phyloP scores from a whole-genome alignment of 53 echinoderm and acorn worm genomes.

The Antedon mediterranea region DNA sequence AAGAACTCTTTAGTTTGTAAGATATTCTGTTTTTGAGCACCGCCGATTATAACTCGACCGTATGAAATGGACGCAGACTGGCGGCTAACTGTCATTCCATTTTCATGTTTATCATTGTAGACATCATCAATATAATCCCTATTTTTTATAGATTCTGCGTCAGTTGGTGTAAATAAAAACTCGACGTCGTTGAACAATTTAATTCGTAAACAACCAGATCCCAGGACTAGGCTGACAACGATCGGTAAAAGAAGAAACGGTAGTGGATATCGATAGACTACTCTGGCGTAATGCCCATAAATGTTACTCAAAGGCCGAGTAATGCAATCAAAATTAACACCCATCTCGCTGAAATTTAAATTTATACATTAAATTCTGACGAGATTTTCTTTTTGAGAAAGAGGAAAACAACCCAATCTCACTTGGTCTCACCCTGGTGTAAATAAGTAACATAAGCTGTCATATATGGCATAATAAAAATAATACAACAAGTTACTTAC shows the following conservation, averaged over 20 bases:
- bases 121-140: constrained; percentile 13
- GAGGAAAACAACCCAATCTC: too few relatives aligned
- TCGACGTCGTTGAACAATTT: constrained; percentile 5
- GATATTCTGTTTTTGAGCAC: constrained; percentile 11
- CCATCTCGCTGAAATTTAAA: too few relatives aligned
- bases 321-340: constrained; percentile 25
- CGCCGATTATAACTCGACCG: constrained; percentile 15
- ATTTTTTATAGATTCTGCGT: constrained; percentile 13
- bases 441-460: too few relatives aligned
- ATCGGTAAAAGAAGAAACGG: constrained; percentile 40
- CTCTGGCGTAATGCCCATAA: constrained; percentile 39
- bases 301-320: constrained; percentile 24
- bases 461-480: too few relatives aligned
- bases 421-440: too few relatives aligned
- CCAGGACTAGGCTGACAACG: constrained; percentile 7
- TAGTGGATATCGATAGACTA: constrained; percentile 48
- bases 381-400: too few relatives aligned
- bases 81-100: background rate
- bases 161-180: constrained; percentile 23
- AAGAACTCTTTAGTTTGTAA: constrained; percentile 8
- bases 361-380: too few relatives aligned
- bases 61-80: background rate
- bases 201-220: constrained; percentile 12
- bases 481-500: too few relatives aligned
- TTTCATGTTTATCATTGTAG: constrained; percentile 2